phyloP scores from a whole-genome alignment of 2,113 vertebrate species.

The Cepphus grylle region DNA sequence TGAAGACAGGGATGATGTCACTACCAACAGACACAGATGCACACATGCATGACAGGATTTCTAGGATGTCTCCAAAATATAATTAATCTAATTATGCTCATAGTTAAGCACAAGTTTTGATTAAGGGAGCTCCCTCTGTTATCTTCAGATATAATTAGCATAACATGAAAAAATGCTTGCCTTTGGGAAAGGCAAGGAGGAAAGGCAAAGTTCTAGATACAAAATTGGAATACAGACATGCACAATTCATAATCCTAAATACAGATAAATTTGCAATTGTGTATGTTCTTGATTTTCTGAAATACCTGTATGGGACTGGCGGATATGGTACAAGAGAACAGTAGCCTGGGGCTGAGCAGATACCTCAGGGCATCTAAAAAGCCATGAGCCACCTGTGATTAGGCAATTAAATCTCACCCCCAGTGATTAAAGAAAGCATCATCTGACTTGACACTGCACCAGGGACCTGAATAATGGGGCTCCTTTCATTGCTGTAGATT shows the following conservation, averaged over 20 bases:
- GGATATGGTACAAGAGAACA: background rate
- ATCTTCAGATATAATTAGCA: slow-evolving; percentile 10
- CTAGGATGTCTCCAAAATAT: background rate
- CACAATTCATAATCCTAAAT: background rate
- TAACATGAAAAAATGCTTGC: background rate
- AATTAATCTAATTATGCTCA: slow-evolving; percentile 41
- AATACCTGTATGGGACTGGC: background rate
- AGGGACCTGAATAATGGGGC: background rate
- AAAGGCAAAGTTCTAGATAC: background rate
- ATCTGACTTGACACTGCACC: background rate
- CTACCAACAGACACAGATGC: background rate
- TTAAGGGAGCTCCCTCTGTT: background rate
- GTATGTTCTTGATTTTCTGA: background rate
- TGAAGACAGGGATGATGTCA: background rate
- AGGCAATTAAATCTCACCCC: background rate
- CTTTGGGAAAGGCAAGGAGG: background rate
- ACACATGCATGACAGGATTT: background rate
- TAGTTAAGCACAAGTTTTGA: slow-evolving; percentile 18
- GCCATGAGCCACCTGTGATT: background rate
- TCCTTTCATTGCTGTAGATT: background rate
- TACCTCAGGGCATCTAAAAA: background rate
- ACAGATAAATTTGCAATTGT: background rate
- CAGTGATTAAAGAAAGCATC: background rate
- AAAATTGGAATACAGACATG: background rate
- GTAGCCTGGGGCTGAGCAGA: background rate